These are phyloP conservation scores for Lepisosteus oculatus DNA, from an alignment of 2,113 vertebrate genomes.

Conservation along the genomic window DNA sequence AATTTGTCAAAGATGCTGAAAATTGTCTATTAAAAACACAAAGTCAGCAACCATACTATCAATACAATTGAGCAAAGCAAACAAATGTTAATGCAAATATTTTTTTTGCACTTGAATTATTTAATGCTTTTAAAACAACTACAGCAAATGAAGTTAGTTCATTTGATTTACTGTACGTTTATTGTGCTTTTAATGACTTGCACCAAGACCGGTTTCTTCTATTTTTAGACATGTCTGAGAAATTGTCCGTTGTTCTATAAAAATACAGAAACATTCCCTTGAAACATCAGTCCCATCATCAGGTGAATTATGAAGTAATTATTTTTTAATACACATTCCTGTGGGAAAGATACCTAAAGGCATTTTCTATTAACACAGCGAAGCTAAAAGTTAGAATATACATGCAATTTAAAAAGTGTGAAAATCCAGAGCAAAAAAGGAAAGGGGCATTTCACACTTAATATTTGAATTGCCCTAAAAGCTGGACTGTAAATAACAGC, in stretches of 20 bases:
- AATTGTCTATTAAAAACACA: conserved; percentile 8
- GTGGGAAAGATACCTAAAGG: not conserved
- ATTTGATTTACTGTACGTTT: not conserved
- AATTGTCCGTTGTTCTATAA: not conserved
- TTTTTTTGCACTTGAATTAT: no score
- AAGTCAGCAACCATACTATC: conserved; percentile 7
- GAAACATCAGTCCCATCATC: conserved; percentile 6
- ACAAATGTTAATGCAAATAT: not conserved
- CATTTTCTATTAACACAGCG: no score
- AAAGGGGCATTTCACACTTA: no score
- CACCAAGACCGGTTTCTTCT: not conserved
- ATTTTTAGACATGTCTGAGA: conserved; percentile 1
- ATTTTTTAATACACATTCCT: conserved; percentile 4
- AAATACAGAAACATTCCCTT: conserved; percentile 3
- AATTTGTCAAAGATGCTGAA: conserved; percentile 4
- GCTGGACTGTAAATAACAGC: not conserved
- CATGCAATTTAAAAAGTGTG: no score
- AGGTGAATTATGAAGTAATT: conserved; percentile 2
- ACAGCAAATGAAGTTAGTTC: not conserved
- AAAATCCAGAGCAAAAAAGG: no score
- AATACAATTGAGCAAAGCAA: not conserved
- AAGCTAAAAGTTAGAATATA: no score
- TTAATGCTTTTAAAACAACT: not conserved
- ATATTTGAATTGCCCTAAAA: no score
- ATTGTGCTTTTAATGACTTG: not conserved